Conservation (phyloP, 2,113 vertebrate genomes). For the Platycercus adscitus region DNA sequence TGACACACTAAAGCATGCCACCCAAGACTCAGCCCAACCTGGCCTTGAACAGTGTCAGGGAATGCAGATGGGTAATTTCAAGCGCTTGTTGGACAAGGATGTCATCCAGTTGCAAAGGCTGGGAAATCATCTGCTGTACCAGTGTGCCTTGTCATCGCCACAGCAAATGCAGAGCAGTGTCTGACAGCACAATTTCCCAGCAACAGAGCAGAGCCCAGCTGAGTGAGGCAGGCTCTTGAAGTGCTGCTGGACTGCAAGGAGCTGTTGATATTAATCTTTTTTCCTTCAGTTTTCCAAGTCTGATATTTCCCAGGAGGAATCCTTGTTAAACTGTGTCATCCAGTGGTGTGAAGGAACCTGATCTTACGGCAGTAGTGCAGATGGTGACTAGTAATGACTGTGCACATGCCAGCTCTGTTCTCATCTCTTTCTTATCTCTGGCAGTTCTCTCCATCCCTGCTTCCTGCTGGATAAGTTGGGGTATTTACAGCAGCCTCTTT, state of each 20-base stretch:
- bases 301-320: background rate
- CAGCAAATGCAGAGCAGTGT: background rate
- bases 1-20: background rate
- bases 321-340: background rate
- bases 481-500: background rate
- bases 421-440: background rate
- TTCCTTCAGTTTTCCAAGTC: background rate
- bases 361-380: background rate
- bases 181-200: background rate
- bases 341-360: background rate
- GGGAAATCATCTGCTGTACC: background rate
- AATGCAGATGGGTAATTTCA: background rate
- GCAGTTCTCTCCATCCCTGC: background rate
- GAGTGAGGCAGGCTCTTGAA: background rate
- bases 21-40: background rate
- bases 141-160: accelerated
- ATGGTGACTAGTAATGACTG: background rate
- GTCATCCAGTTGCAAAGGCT: background rate
- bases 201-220: background rate
- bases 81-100: background rate
- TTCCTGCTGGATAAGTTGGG: accelerated
- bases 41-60: background rate
- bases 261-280: background rate
- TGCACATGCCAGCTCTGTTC: background rate
- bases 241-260: background rate